A percentile compares a stretch with the other conserved stretches of the same genome.
Conservation (phyloP, 2,888 invertebrate genomes). For the Phorcus lineatus region DNA sequence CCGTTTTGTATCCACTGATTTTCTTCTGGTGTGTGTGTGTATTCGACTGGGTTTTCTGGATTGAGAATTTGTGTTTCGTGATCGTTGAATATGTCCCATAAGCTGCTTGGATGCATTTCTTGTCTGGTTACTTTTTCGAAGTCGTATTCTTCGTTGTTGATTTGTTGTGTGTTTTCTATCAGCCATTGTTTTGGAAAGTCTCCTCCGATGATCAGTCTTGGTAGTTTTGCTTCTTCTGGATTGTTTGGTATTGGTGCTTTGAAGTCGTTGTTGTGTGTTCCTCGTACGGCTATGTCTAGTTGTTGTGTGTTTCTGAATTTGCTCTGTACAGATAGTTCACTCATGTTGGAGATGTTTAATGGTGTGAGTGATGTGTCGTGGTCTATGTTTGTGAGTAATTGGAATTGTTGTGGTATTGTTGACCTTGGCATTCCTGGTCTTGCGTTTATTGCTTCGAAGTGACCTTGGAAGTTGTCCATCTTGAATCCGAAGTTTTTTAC, state of each 20-base stretch:
- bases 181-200: not conserved
- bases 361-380: not conserved
- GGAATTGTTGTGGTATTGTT: not conserved
- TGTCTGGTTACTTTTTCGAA: not conserved
- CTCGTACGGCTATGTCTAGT: not conserved
- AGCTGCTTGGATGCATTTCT: not conserved
- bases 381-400: not conserved
- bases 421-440: not conserved
- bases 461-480: not conserved
- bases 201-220: not conserved
- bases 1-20: not conserved
- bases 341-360: not conserved
- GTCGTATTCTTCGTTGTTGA: too few relatives aligned
- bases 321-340: not conserved
- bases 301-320: not conserved
- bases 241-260: not conserved
- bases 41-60: not conserved
- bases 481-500: not conserved
- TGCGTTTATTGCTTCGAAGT: not conserved
- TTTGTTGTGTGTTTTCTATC: not conserved
- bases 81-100: not conserved
- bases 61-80: not conserved
- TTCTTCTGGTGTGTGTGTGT: not conserved
- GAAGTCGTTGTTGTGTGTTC: not conserved
- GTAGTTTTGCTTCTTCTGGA: not conserved